Percentiles rank a stretch among this genome's conserved stretches.
Conservation (phyloP, 1,140 invertebrate species). For the Phthorimaea operculella region DNA sequence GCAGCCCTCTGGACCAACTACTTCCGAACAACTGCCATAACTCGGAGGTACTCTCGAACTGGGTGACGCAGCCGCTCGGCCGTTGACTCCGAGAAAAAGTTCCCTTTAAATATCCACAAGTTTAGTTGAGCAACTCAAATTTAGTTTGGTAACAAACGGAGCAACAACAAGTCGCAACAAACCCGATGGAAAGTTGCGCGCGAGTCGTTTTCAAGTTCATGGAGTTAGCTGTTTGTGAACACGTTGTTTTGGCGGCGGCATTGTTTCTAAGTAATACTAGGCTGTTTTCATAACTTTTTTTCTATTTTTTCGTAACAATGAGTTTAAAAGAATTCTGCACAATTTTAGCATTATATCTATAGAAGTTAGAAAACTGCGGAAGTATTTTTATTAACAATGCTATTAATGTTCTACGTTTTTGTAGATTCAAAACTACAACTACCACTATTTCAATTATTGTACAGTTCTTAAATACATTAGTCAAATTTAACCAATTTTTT, state of each 20-base stretch:
- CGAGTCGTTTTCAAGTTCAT: constrained; percentile 65
- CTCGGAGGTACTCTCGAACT: constrained; percentile 64
- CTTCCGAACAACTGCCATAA: constrained; percentile 66
- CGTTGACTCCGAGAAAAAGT: constrained; percentile 68
- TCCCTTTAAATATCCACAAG: constrained; percentile 67
- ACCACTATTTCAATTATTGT: too few species aligned
- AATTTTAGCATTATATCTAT: too few species aligned
- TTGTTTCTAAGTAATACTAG: not conserved
- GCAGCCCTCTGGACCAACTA: constrained; percentile 57
- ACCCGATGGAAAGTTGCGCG: constrained; percentile 59
- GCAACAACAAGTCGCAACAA: constrained; percentile 65
- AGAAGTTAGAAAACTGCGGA: too few species aligned
- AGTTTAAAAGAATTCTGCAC: too few species aligned
- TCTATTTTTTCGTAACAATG: too few species aligned
- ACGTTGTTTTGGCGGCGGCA: not conserved
- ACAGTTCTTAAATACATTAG: too few species aligned
- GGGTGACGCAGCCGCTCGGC: constrained; percentile 61
- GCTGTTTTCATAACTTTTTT: too few species aligned
- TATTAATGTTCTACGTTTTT: too few species aligned
- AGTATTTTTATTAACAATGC: too few species aligned
- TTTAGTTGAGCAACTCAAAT: constrained; percentile 68
- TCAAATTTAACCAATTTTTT: too few species aligned
- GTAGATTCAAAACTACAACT: too few species aligned
- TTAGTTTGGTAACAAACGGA: constrained; percentile 65
- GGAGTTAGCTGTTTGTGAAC: not conserved